Conservation (phyloP, 2,888 invertebrate species). For the Cryptus armator region DNA sequence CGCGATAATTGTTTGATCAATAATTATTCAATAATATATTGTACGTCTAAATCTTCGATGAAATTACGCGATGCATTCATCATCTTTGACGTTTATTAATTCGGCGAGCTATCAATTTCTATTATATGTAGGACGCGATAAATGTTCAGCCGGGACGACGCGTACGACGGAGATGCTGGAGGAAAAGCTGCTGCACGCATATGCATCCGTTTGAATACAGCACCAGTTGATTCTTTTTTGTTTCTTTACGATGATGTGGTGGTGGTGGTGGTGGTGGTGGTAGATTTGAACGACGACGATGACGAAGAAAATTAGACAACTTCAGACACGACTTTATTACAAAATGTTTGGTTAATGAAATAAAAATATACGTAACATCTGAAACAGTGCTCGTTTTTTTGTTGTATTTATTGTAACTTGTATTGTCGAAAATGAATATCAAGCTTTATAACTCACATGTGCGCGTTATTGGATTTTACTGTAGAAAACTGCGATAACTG, state of each 20-base stretch:
- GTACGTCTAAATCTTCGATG: constrained; percentile 15
- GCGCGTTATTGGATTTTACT: background rate
- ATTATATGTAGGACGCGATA: constrained; percentile 23
- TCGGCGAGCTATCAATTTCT: constrained; percentile 27
- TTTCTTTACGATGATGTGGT: background rate
- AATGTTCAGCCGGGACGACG: background rate
- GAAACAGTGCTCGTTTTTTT: background rate
- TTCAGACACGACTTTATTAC: background rate
- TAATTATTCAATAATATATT: constrained; percentile 54
- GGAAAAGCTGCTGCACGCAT: no score
- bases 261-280: no score
- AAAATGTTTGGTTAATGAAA: constrained; percentile 17
- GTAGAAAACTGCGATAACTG: constrained; percentile 5
- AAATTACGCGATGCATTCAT: background rate
- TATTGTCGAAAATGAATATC: constrained; percentile 15
- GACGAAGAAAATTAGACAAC: background rate
- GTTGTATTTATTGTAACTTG: background rate
- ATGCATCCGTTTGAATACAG: background rate
- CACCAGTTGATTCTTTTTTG: background rate
- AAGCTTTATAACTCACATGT: constrained; percentile 41
- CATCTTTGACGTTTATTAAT: constrained; percentile 19
- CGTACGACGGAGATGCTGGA: background rate
- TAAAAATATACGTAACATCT: background rate
- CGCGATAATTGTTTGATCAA: constrained; percentile 60
- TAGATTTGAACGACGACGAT: no score